Base-by-base conservation (phyloP, 2,888 invertebrate genomes). In the Melinaea menophilus region DNA sequence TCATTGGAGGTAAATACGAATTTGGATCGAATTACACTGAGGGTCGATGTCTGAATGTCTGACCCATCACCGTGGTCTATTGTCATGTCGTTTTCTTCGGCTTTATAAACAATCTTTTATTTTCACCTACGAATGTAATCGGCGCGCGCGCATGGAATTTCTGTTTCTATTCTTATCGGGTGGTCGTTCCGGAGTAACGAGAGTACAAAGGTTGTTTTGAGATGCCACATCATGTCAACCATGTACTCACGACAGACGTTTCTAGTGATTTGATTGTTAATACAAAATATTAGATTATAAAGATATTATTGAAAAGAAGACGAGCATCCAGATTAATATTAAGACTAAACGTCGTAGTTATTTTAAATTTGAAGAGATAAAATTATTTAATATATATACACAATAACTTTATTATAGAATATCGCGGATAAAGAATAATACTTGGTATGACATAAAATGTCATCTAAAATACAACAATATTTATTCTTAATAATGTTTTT, bases 51-150 rank as follows among this genome's bases (percentile, higher is more conserved):
- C 69, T 72, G 69, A 69, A 69, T 71, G 63, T 69, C 68, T 72
- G 73, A 79, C 82, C 78, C 82, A 88, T 90, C 90, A 86, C 79
- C 81, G 84, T 81, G 83, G 79, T 85, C 89, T 88, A 89, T 89
- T 90, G 89, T 90, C 85, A 86, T 85, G 90, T 87, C 85, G 82
- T 85, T 86, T 87, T 85, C 89, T 84, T 80, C 80, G 80, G 82
- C 85, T 86, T 88, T 87, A 88, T 89, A 89, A 88, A 88, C 88
- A 89, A 87, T 87, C 85, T 90, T 90, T 90, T 90, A 89, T 90
- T 90, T 90, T 88, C 85, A 88, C 85, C 85, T 85, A 87, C 80
- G 77, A 86, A 85, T 88, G 85, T 88, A 88, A 88, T 88, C 88
- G 87, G 85, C 84, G 84, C 84, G 84, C 83, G 85, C 84, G 87